phyloP scores from a whole-genome alignment of 2,888 invertebrate genomes.

The Parascotia fuliginaria region DNA sequence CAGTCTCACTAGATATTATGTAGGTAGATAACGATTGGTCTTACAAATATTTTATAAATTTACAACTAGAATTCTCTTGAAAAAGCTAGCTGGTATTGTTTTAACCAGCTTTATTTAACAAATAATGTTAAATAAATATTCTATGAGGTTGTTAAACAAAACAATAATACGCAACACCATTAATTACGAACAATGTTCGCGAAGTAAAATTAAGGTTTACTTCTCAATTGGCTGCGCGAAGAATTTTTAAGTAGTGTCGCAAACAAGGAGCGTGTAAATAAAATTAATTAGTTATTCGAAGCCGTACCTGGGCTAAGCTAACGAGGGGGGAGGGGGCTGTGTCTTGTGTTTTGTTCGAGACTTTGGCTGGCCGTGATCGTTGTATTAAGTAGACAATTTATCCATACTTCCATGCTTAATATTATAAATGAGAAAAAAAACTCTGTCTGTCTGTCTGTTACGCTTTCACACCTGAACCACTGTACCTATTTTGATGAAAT shows the following conservation, averaged over 20 bases:
- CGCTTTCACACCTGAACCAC: too few species aligned
- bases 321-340: constrained; percentile 30
- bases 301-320: constrained; percentile 45
- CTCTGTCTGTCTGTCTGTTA: too few species aligned
- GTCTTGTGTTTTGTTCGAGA: constrained; percentile 8
- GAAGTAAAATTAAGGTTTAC: constrained; percentile 41
- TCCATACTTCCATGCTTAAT: too few species aligned
- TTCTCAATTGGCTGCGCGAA: constrained; percentile 31
- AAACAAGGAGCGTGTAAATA: constrained; percentile 41
- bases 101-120: too few species aligned
- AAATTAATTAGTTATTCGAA: constrained; percentile 51
- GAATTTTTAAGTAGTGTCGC: constrained; percentile 43
- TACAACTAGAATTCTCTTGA: too few species aligned
- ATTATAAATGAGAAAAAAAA: too few species aligned
- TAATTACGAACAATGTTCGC: constrained; percentile 33
- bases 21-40: too few species aligned
- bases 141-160: neutral
- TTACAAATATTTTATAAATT: too few species aligned
- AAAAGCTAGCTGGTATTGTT: too few species aligned
- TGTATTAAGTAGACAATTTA: constrained; percentile 1
- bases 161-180: constrained; percentile 15
- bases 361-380: constrained; percentile 1
- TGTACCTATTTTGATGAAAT: too few species aligned
- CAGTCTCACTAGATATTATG: too few species aligned
- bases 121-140: too few species aligned